Evolutionary conservation across 2,797 vertebrate genomes (phyloP), one percentile per base, ranked within the genome.

Genomic region (Tapirus indicus): DNA sequence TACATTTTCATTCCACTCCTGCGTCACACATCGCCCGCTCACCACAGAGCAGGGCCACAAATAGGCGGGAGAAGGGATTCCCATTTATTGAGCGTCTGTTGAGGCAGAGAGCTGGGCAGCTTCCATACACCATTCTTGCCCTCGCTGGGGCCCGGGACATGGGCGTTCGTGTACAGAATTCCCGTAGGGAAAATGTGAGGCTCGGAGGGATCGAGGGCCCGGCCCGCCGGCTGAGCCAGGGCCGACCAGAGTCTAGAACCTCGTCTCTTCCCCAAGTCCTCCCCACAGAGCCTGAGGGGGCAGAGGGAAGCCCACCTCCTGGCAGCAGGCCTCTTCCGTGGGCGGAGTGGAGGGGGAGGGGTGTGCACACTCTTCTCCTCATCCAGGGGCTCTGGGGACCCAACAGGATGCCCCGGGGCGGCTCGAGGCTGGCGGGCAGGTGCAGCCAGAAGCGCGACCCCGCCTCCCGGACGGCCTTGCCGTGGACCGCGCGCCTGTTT

Each of bases 221-320:
- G n/a, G 25, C 79, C 56, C 58, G 6, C 2, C 1, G 5, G 23
- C 2, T 41, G 35, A 38, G 79, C 3, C 13, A 16, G 4, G 56
- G 56, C 56, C 49, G 25, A 21, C 54, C 8, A 4, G n/a, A 38
- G 56, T 20, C 90, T 7, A 2, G 44, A 54, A 7, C 3, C 18
- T 29, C 35, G 41, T n/a, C 66, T 58, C 44, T 3, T 38, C 44
- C 38, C 47, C 58, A 32, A 11, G 25, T 25, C 58, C 44, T 38
- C n/a, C 16, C 44, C 7, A 6, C 44, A 1, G 25, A 3, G 7
- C 54, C 90, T 7, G 54, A 17, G 9, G 6, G 41, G 44, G 25
- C 5, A 1, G 1, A 7, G 69, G 6, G 11, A 6, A 44, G 29
- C 1, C 29, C 20, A 32, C 0, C 27, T 23, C 25, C 16, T 0